Evolutionary conservation across 37 sponge, comb jelly and placozoan genomes (phyloP).

Genomic region (Aplysina aerophoba): DNA sequence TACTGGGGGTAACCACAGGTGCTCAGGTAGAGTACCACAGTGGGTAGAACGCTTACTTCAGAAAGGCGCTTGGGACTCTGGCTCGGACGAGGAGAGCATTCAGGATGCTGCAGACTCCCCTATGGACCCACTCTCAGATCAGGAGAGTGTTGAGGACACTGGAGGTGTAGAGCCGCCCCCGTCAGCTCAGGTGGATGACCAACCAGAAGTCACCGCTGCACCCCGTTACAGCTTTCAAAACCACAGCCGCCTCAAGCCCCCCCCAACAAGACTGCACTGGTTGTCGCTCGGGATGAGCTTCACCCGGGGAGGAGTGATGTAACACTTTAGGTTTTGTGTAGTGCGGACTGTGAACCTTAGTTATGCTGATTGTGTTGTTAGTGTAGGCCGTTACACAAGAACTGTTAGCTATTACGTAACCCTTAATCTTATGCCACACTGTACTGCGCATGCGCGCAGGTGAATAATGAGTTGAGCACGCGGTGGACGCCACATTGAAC

Average conservation of each 20-base stretch:
- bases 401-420: no score
- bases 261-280: neutral
- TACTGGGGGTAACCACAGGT: conserved; percentile 12
- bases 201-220: neutral
- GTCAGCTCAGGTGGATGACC: neutral
- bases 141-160: neutral
- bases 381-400: no score
- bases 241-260: neutral
- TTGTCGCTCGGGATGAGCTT: conserved; percentile 16
- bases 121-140: neutral
- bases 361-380: no score
- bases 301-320: conserved; percentile 6
- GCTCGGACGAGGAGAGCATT: neutral
- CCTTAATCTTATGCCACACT: no score
- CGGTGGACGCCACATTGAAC: no score
- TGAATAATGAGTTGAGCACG: no score
- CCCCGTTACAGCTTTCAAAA: conserved; percentile 3
- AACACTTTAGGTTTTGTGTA: no score
- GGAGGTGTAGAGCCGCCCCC: neutral
- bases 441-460: no score
- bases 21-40: conserved; percentile 20
- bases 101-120: neutral
- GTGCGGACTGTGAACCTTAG: no score
- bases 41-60: conserved; percentile 30
- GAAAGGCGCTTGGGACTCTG: neutral